Percentiles rank a stretch among this genome's conserved stretches.
These are phyloP conservation scores for Rhinophrynus dorsalis DNA, from an alignment of 2,797 vertebrate species.

Conservation along the genomic window DNA sequence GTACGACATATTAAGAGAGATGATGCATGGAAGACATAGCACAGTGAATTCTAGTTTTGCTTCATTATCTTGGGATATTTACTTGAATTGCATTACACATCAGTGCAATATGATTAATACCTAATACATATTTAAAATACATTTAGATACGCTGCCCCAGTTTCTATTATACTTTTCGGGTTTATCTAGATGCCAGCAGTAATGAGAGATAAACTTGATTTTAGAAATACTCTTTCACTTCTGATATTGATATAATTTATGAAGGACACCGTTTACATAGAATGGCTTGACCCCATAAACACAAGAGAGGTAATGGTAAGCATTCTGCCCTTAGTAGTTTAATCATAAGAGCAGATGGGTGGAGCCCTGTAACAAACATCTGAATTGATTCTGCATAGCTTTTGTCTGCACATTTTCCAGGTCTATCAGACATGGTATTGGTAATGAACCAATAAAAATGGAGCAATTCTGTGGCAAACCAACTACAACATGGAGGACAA, in stretches of 20 bases:
- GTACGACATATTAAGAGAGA: conserved; percentile 3
- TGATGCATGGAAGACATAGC: conserved; percentile 19
- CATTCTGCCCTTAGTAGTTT: no score
- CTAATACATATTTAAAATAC: conserved; percentile 24
- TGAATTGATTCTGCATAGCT: no score
- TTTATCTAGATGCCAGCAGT: conserved; percentile 13
- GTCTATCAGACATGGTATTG: no score
- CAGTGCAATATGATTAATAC: conserved; percentile 33
- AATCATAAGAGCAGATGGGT: no score
- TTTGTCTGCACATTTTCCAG: no score
- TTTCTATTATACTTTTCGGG: conserved; percentile 4
- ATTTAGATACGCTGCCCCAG: conserved; percentile 18
- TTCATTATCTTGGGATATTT: neutral
- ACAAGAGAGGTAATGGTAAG: no score
- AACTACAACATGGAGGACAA: no score
- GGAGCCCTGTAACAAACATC: no score
- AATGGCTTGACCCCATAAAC: no score
- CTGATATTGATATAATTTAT: neutral
- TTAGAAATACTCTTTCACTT: conserved; percentile 22
- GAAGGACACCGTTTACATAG: no score
- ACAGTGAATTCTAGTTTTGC: conserved; percentile 6
- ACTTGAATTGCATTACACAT: conserved; percentile 33
- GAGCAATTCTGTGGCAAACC: no score
- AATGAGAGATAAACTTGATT: conserved; percentile 6
- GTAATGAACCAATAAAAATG: no score